These are phyloP conservation scores for Drosophila merina DNA, from an alignment of 2,888 invertebrate species.

Conservation along the genomic window DNA sequence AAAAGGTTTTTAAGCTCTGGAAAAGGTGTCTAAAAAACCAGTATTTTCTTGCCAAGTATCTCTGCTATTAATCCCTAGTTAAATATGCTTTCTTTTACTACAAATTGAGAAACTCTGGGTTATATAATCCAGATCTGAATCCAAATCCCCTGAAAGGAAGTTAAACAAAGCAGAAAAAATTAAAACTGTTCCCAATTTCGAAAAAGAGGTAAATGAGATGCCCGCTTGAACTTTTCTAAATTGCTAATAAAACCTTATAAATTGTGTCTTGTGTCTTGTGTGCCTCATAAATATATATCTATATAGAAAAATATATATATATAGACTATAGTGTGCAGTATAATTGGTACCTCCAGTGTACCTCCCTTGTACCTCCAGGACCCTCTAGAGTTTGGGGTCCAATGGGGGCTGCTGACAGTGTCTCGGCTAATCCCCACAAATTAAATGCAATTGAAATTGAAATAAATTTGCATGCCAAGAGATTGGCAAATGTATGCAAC, in stretches of 20 bases:
- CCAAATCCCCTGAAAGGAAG: constrained; percentile 42
- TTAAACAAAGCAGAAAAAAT: background rate
- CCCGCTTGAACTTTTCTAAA: constrained; percentile 45
- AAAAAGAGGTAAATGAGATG: constrained; percentile 13
- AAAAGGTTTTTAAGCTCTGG: too few relatives aligned
- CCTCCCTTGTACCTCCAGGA: too few relatives aligned
- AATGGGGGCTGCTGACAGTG: too few relatives aligned
- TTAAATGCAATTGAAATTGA: constrained; percentile 78
- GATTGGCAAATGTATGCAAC: constrained; percentile 65
- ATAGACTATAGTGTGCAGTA: background rate
- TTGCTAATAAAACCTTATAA: constrained; percentile 72
- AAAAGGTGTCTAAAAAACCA: too few relatives aligned
- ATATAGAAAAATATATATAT: background rate
- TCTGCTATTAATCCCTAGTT: too few relatives aligned
- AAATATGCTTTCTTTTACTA: too few relatives aligned
- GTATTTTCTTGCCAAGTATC: too few relatives aligned
- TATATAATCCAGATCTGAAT: too few relatives aligned
- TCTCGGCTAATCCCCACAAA: constrained; percentile 66
- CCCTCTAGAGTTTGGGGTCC: too few relatives aligned
- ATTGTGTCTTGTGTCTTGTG: constrained; percentile 20
- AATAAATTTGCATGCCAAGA: constrained; percentile 71
- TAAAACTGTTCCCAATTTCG: constrained; percentile 29
- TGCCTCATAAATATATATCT: background rate
- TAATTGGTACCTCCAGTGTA: constrained; percentile 16
- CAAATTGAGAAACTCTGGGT: too few relatives aligned